These are phyloP conservation scores for Pteruthius melanotis DNA, from an alignment of 2,113 vertebrate genomes.

Conservation along the genomic window DNA sequence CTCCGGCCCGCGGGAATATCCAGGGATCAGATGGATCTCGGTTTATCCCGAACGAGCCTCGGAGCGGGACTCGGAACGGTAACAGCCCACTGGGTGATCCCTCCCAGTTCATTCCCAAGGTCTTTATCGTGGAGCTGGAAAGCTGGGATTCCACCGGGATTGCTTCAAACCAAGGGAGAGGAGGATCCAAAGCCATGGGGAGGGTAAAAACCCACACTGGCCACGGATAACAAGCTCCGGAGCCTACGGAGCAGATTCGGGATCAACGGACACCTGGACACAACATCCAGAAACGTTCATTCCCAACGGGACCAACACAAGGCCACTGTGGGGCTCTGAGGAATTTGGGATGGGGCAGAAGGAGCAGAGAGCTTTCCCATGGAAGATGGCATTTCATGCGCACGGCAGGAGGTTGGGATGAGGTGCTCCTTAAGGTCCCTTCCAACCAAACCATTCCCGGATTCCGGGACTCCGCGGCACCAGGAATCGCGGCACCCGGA, in stretches of 20 bases:
- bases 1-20: background rate
- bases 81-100: background rate
- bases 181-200: background rate
- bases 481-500: background rate
- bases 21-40: background rate
- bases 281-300: no score
- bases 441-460: background rate
- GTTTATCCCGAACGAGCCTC: background rate
- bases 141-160: background rate
- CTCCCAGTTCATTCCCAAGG: background rate
- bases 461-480: background rate
- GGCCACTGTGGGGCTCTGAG: no score
- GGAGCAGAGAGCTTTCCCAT: background rate
- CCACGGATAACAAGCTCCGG: background rate
- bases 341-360: background rate
- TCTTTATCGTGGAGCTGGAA: background rate
- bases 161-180: background rate
- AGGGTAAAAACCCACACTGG: accelerated
- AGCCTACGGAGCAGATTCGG: background rate
- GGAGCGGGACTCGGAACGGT: accelerated
- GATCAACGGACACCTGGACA: background rate
- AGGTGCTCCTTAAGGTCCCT: no score
- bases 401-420: background rate
- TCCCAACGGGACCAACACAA: background rate
- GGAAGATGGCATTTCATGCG: background rate